phyloP scores from a whole-genome alignment of 2,113 vertebrate species.

The Pheucticus melanocephalus region DNA sequence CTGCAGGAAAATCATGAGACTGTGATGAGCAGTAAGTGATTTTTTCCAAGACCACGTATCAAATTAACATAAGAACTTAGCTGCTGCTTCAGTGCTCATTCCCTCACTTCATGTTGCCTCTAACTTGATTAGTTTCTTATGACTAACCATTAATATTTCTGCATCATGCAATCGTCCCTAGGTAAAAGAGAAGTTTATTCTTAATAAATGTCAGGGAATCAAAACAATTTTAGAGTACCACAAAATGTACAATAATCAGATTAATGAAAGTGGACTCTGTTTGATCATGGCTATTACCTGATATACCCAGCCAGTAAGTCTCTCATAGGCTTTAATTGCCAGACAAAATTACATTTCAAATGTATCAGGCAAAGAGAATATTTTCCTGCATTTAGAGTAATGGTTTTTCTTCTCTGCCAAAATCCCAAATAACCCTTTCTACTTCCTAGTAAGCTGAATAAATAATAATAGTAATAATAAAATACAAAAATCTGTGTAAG shows the following conservation, averaged over 20 bases:
- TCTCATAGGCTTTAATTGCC: not conserved
- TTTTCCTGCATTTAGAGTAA: not conserved
- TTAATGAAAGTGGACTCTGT: constrained; percentile 27
- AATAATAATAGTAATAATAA: not conserved
- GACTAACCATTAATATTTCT: constrained; percentile 35
- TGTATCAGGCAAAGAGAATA: not conserved
- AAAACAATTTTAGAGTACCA: constrained; percentile 17
- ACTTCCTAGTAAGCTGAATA: not conserved
- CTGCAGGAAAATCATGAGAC: not conserved
- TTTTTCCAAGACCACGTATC: constrained; percentile 17
- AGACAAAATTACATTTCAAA: constrained; percentile 24
- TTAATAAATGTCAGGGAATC: constrained; percentile 36
- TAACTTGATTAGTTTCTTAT: constrained; percentile 49
- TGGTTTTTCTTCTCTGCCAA: not conserved
- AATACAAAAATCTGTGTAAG: not conserved
- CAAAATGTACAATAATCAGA: constrained; percentile 28
- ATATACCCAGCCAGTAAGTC: not conserved
- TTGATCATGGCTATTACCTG: not conserved
- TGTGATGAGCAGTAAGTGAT: not conserved
- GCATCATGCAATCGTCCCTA: not conserved
- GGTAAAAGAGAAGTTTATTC: constrained; percentile 27
- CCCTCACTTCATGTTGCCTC: not conserved
- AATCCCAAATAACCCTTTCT: not conserved
- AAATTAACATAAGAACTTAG: not conserved
- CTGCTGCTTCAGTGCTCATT: not conserved